Base-by-base conservation (phyloP, 2,888 invertebrate species). In the Tetranychus piercei region DNA sequence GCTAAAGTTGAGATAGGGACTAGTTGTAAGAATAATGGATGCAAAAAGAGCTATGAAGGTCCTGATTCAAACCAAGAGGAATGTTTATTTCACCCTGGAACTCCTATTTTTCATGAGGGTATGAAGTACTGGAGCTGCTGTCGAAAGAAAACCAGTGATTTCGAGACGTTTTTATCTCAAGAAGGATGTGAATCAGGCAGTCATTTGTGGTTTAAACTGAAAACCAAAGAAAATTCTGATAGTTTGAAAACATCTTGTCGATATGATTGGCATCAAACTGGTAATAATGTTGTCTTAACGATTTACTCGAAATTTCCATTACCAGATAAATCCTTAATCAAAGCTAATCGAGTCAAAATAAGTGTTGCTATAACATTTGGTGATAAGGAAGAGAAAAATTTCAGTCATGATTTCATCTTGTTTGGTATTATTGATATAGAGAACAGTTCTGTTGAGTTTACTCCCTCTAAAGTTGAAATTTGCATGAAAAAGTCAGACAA, bases 71-170 rank as follows among this genome's bases (percentile, higher is more conserved):
- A 90, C 79, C 81, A 84, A 5, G 84, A 85, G 22, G 82, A 85
- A 73, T 96, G 96, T 81, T 84, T 85, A 72, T 85, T 90, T 83
- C 96, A 97, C 84, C 88, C 44, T 34, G 96, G 96, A 0, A 86
- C 86, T 66, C 93, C 96, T 0, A 87, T 97, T 73, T 97, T 97
- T 82, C 96, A 97, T 80, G 96, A 97, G 84, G 96, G 83, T 0
- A 84, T 95, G 81, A 97, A 97, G 82, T 97, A 88, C 83, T 97
- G 96, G 96, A 90, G 94, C 0, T 99, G 99, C 81, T 99, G 99
- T 81, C 99, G 99, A 81, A 88, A 90, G 79, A 88, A 89, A 80
- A 97, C 97, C 0, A 89, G 92, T 0, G 97, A 99, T 82, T 99
- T 99, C 81, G 87, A 90, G 75, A 87, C 87, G 1, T 99, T 99